Evolutionary conservation across 53 echinoderm and acorn worm genomes (phyloP).

Genomic region (Holothuria leucospilota): DNA sequence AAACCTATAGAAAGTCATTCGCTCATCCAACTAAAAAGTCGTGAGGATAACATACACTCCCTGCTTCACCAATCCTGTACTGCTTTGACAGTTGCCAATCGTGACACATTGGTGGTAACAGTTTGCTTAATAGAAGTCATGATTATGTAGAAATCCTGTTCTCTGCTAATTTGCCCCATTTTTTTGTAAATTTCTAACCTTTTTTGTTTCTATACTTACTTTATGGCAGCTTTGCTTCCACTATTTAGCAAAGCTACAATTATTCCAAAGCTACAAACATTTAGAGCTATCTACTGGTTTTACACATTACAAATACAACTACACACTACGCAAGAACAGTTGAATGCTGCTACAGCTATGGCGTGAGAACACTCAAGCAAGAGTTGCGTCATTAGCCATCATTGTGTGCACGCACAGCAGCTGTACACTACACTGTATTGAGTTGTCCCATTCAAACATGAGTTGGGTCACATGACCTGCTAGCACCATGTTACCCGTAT

Average conservation of each 20-base stretch:
- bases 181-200: not conserved
- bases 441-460: not conserved
- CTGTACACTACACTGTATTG: not conserved
- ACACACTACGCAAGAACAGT: constrained; percentile 15
- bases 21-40: too few relatives aligned
- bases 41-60: too few relatives aligned
- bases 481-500: constrained; percentile 62
- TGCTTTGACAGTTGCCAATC: too few relatives aligned
- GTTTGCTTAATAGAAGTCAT: too few relatives aligned
- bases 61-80: too few relatives aligned
- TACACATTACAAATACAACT: not conserved
- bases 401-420: constrained; percentile 23
- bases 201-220: constrained; percentile 19
- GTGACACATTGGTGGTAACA: too few relatives aligned
- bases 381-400: constrained; percentile 31
- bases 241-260: not conserved
- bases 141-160: not conserved
- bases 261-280: not conserved
- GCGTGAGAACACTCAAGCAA: constrained; percentile 25
- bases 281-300: constrained; percentile 24
- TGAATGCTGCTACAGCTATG: not conserved
- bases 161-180: constrained; percentile 30
- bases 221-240: constrained; percentile 10
- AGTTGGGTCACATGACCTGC: constrained; percentile 43
- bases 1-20: too few relatives aligned